Evolutionary conservation across 2,797 vertebrate species (phyloP), one percentile per base, ranked within the genome.

Genomic region (Eptatretus atami): DNA sequence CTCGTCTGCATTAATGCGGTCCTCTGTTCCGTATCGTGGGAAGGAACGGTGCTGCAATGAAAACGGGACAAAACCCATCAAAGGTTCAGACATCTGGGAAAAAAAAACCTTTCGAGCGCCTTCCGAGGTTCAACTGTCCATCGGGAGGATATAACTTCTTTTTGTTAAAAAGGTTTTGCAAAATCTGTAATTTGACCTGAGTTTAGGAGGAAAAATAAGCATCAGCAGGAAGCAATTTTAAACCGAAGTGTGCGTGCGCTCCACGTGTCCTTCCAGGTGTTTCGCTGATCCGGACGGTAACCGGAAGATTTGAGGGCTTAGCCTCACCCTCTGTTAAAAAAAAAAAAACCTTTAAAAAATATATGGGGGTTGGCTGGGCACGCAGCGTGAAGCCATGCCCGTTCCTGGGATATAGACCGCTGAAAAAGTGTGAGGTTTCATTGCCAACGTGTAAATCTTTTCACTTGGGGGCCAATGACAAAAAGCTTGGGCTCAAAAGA

Each of bases 371-470:
- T n/a, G n/a, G n/a, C n/a, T n/a, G n/a, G 1, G 87, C 92, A 6
- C 90, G 78, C 64, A 98, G 84, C 0, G 84, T 93, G 71, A 98
- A 87, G 54, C 93, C 77, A 73, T 96, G 96, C 9, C 88, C 94
- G 52, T 87, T 95, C 68, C 92, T 88, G 0, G 88, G 86, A 66
- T 92, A 87, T 63, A 98, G 81, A 76, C 84, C 93, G 73, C 82
- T 86, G 74, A 98, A 88, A 75, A 94, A 85, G 3, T 95, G 90
- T 75, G 92, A 93, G 25, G 90, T 96, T 77, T 96, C 90, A 0
- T 95, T 98, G 69, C 81, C 82, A 65, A 88, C 71, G 93, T 96
- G 69, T 85, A 88, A 65, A 96, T 83, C 0, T 84, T 94, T 63
- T 84, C 80, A 1, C 86, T 77, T 0, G 83, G 88, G 66, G n/a